Percentiles rank a stretch among this genome's conserved stretches.
Evolutionary conservation across 2,888 invertebrate genomes (phyloP).

Genomic region (Sarcophaga carnaria): DNA sequence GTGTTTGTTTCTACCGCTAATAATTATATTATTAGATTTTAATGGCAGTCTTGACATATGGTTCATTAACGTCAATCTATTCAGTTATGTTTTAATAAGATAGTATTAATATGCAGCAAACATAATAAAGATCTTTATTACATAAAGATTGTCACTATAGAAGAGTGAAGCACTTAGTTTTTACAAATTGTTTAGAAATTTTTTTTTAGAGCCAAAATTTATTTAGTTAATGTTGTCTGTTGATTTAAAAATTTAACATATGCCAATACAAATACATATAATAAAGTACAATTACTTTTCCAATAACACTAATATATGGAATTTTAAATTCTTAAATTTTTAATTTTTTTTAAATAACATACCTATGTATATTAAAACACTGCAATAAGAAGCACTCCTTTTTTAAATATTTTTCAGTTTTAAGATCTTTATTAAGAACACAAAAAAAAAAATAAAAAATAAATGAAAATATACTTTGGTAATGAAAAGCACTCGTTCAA

Average conservation of each 20-base stretch:
- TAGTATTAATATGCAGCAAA: neutral
- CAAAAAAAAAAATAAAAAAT: neutral
- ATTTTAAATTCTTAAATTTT: neutral
- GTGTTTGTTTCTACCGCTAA: constrained; percentile 8
- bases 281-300: too few species aligned
- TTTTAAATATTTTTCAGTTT: neutral
- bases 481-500: neutral
- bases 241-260: too few species aligned
- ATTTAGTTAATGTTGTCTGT: too few species aligned
- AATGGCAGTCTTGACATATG: constrained; percentile 57
- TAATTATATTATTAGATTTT: constrained; percentile 15
- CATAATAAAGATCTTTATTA: too few species aligned
- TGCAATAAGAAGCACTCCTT: neutral
- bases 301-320: too few species aligned
- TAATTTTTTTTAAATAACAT: neutral
- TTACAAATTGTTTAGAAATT: too few species aligned
- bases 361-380: neutral
- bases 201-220: too few species aligned
- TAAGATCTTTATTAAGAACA: too few species aligned
- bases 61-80: constrained; percentile 9
- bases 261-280: too few species aligned
- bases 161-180: too few species aligned
- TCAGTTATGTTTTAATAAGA: neutral
- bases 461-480: neutral
- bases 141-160: too few species aligned